phyloP scores from a whole-genome alignment of 2,797 vertebrate species.

The Xenopus petersii region DNA sequence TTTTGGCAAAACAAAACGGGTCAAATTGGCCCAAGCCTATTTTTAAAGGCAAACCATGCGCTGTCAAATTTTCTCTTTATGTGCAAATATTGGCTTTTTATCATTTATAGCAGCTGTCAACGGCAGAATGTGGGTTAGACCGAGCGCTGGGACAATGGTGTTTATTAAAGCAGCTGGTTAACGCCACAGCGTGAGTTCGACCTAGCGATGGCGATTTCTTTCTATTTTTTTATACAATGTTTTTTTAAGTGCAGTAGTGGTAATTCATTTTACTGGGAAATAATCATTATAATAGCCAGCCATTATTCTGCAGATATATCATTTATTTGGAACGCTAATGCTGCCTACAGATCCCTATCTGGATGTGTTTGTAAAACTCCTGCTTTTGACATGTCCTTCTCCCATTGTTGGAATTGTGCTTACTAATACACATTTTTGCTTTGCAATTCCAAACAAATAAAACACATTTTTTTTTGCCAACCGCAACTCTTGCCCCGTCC shows the following conservation, averaged over 20 bases:
- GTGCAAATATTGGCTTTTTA: too few relatives aligned
- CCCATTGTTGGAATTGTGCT: slow-evolving; percentile 53
- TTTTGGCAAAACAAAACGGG: too few relatives aligned
- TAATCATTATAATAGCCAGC: background rate
- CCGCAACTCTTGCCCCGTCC: slow-evolving; percentile 61
- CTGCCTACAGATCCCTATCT: slow-evolving; percentile 18
- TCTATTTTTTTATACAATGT: background rate
- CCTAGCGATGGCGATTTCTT: too few relatives aligned
- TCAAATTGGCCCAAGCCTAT: too few relatives aligned
- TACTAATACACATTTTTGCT: slow-evolving; percentile 58
- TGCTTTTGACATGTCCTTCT: slow-evolving; percentile 44
- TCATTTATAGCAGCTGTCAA: too few relatives aligned
- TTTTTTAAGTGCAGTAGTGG: background rate
- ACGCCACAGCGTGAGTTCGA: too few relatives aligned
- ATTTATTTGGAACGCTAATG: background rate
- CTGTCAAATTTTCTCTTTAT: too few relatives aligned
- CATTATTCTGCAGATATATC: background rate
- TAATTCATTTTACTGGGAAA: too few relatives aligned
- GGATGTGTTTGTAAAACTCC: slow-evolving; percentile 50
- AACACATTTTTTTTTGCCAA: slow-evolving; percentile 57
- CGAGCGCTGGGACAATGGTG: too few relatives aligned
- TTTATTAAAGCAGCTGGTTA: too few relatives aligned
- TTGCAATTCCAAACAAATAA: slow-evolving; percentile 63
- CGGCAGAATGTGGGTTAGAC: too few relatives aligned
- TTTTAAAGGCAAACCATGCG: too few relatives aligned